Evolutionary conservation across 2,888 invertebrate genomes (phyloP), one percentile per base, ranked within the genome.

Genomic region (Archips xylosteana): DNA sequence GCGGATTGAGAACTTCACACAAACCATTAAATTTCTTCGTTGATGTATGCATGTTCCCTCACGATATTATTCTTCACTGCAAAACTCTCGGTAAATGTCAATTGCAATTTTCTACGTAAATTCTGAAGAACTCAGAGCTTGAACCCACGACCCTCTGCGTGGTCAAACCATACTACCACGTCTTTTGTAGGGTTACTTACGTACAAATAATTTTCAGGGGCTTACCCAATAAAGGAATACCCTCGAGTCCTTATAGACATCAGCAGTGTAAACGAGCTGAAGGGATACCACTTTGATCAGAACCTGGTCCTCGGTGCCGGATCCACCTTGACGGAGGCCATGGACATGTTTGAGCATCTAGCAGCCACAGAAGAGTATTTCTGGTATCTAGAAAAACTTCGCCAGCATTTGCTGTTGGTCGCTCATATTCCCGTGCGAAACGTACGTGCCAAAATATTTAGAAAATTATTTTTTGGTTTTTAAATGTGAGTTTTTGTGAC

Each of bases 351-450:
- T 68, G 81, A 88, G 39, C 78, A 81, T 23, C 76, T 91, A 1
- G 83, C 92, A 0, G 79, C 81, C 5, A 75, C 80, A 13, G 77
- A 82, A 8, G 83, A 88, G 0, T 94, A 95, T 23, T 97, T 96
- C 82, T 86, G 90, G 8, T 96, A 97, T 85, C 87, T 96, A 63
- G 85, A 89, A 12, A 92, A 94, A 71, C 85, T 97, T 51, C 95
- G 95, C 36, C 92, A 96, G 54, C 97, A 97, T 83, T 88, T 97
- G 64, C 95, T 96, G 81, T 85, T 96, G 65, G 95, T 97, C 8
- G 97, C 97, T n/a, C 96, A 96, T 86, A 95, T 96, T 67, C 96
- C 97, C 15, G 96, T 97, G 1, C 92, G 97, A 90, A 97, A 97
- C 89, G 97, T 97, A 89, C 94, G 95, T 42, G 71, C 36, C 68